Percentiles rank a stretch among this genome's conserved stretches.
Evolutionary conservation across 2,113 vertebrate species (phyloP).

Genomic region (Nothobranchius furzeri): DNA sequence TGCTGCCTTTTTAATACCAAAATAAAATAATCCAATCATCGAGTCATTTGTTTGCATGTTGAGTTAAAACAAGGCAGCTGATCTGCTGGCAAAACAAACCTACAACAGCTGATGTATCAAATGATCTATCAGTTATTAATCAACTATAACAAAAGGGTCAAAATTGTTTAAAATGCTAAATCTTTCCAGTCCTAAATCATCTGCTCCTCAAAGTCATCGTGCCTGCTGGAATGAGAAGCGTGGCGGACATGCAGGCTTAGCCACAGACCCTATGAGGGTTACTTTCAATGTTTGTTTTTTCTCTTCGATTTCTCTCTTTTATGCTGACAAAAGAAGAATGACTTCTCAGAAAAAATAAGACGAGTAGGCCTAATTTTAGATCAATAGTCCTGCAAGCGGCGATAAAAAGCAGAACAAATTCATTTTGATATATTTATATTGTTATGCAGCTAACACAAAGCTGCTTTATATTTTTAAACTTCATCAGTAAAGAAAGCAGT

Average conservation of each 20-base stretch:
- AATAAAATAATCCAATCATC: constrained; percentile 36
- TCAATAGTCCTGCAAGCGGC: constrained; percentile 28
- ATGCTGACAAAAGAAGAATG: constrained; percentile 47
- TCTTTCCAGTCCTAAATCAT: constrained; percentile 47
- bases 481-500: constrained; percentile 38
- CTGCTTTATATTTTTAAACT: constrained; percentile 30
- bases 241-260: constrained; percentile 68
- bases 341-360: constrained; percentile 14
- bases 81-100: background rate
- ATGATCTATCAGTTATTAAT: too few species aligned
- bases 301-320: constrained; percentile 34
- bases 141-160: too few species aligned
- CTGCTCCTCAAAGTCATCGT: constrained; percentile 64
- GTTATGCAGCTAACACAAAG: constrained; percentile 8
- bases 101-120: too few species aligned
- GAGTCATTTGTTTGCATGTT: constrained; percentile 21
- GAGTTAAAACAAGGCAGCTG: constrained; percentile 13
- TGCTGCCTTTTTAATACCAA: constrained; percentile 38
- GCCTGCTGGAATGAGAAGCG: constrained; percentile 64
- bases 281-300: constrained; percentile 59
- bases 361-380: constrained; percentile 25
- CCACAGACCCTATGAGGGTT: constrained; percentile 64
- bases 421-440: constrained; percentile 23
- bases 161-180: constrained; percentile 19
- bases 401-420: constrained; percentile 14